Conservation (phyloP, 2,113 vertebrate species). For the Crotalus horridus region DNA sequence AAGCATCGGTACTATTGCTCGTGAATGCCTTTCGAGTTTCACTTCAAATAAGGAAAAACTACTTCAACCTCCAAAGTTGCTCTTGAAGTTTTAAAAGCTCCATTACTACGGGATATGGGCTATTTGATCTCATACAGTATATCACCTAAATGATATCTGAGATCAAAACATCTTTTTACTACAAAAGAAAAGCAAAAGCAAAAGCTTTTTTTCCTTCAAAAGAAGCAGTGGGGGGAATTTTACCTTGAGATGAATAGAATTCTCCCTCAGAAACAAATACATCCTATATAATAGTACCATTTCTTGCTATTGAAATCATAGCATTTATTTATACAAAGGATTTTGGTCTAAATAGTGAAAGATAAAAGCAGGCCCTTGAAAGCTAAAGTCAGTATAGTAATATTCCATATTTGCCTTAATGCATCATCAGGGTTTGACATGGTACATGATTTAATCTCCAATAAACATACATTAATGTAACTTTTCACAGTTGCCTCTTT, state of each 20-base stretch:
- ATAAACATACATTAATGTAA: background rate
- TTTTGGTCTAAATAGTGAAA: background rate
- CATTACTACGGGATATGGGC: background rate
- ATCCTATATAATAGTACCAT: background rate
- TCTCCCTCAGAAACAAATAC: background rate
- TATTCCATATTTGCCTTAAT: background rate
- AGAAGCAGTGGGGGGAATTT: background rate
- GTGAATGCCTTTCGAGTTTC: slow-evolving; percentile 2
- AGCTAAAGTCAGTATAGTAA: background rate
- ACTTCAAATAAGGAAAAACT: slow-evolving; percentile 1
- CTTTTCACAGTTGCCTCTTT: background rate
- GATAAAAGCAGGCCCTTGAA: background rate
- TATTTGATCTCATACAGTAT: slow-evolving; percentile 14
- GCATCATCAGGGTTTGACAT: background rate
- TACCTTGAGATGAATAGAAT: background rate
- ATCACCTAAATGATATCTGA: slow-evolving; percentile 25
- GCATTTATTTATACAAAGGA: background rate
- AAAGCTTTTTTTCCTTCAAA: slow-evolving; percentile 3
- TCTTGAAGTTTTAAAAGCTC: slow-evolving; percentile 30
- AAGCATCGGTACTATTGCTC: background rate
- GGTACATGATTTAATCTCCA: background rate
- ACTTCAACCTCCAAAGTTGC: slow-evolving; percentile 3
- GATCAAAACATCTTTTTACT: slow-evolving; percentile 19
- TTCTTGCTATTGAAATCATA: background rate
- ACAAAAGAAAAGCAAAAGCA: background rate